Evolutionary conservation across 2,888 invertebrate species (phyloP), one percentile per base, ranked within the genome.

Genomic region (Dasypolia templi): DNA sequence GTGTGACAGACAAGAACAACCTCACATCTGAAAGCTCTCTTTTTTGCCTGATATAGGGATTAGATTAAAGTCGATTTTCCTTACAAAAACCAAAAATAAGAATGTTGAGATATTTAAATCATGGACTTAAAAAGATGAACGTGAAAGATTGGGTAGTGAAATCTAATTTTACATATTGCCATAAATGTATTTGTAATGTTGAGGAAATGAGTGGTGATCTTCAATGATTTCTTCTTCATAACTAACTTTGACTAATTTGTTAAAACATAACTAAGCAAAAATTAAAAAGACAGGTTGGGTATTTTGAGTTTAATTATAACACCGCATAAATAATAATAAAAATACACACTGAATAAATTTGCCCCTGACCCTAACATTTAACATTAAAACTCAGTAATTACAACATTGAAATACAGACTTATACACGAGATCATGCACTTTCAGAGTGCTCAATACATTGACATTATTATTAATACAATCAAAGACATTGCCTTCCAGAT

Each of bases 241-340:
- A 22, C 1, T 3, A 72, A 29, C 1, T 39, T 3, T 55, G 22
- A 5, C 11, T 39, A 46, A 22, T 22, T 29, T 55, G 19, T 17
- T 26, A 26, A 53, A 68, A 35, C 7, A 4, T n/a, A 42, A 26
- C 3, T 0, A 46, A 29, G 14, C 2, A 39, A 44, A 44, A 7
- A 75, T 53, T 55, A 55, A 75, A 74, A 66, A 26, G 3, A 42
- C 32, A 11, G 22, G 9, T 26, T 56, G 6, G 42, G 58, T 22
- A 29, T 75, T 75, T 72, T 56, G 5, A 74, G 22, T 74, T 74
- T 76, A 75, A 70, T 26, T 55, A 11, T 4, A 0, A 70, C 14
- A n/a, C n/a, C n/a, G n/a, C n/a, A 6, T 46, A 3, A 44, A 29
- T n/a, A n/a, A n/a, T n/a, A n/a, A n/a, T n/a, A 35, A 17, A 39